Base-by-base conservation (phyloP, 2,888 invertebrate genomes). In the Cyclophora punctaria region DNA sequence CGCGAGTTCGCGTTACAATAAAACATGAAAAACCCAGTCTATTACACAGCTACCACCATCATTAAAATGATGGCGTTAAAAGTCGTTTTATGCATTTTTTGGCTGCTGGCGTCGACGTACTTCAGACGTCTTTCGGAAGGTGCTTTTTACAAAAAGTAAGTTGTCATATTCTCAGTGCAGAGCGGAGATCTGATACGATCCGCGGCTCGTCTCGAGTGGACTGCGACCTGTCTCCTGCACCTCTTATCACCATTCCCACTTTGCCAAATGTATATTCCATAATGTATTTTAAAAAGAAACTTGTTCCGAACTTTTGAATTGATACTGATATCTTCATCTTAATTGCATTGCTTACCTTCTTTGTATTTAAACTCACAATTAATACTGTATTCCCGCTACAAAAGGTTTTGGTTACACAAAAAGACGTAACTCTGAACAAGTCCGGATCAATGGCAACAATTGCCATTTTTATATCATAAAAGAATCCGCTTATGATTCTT, bases 101-200 rank as follows among this genome's bases (percentile, higher is more conserved):
- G 74, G 73, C 70, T 65, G 59, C 59, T 59, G 53, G 48, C 73
- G 20, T 64, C 71, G 64, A 57, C 62, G 64, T 59, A 67, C 82
- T 83, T 80, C 79, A 83, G 81, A 82, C 80, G 71, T 78, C 78
- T 81, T 78, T 78, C 66, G 69, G 68, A 62, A 69, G 63, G 52
- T 59, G 70, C 63, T 60, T 75, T 69, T 71, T 62, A 70, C 71
- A 81, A 83, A 83, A 83, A 75, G 72, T 73, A 75, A 75, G 80
- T 77, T 71, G 79, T 80, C 79, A 78, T 77, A 80, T 78, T 75
- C 74, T 70, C 68, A 69, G 66, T 62, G 69, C 60, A 51, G 51
- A 59, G 63, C 20, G 20, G 20, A 55, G 62, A 64, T 66, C 67
- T 73, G 81, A 78, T 77, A 75, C 69, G 73, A 82, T 79, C 81